phyloP scores from a whole-genome alignment of 2,888 invertebrate genomes.

The Crioceris asparagi region DNA sequence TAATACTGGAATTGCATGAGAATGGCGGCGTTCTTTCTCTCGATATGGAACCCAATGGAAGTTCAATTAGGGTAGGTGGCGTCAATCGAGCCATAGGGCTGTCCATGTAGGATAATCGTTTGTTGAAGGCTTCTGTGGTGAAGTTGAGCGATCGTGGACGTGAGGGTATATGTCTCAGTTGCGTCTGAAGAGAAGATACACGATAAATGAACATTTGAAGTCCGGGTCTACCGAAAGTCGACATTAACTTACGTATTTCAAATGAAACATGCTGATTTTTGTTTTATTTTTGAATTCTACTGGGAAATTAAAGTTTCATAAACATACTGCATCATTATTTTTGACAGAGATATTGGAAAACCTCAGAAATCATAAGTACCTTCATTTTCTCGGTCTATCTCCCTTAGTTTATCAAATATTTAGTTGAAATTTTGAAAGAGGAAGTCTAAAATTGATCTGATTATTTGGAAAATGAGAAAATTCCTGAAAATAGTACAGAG shows the following conservation, averaged over 20 bases:
- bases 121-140: constrained; percentile 29
- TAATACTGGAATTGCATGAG: constrained; percentile 41
- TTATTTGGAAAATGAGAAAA: too few species aligned
- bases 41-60: constrained; percentile 33
- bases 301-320: too few species aligned
- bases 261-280: constrained; percentile 1
- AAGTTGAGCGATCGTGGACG: constrained; percentile 30
- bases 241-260: background rate
- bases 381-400: too few species aligned
- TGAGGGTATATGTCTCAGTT: constrained; percentile 19
- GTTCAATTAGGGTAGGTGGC: constrained; percentile 26
- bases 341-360: too few species aligned
- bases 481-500: too few species aligned
- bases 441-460: too few species aligned
- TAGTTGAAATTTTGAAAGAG: too few species aligned
- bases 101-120: constrained; percentile 26
- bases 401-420: too few species aligned
- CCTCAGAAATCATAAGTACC: too few species aligned
- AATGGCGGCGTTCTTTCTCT: constrained; percentile 38
- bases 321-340: too few species aligned
- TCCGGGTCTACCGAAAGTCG: background rate
- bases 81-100: constrained; percentile 23
- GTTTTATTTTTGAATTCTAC: too few species aligned
- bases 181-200: constrained; percentile 15
- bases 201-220: background rate